These are phyloP conservation scores for Polyploca ridens DNA, from an alignment of 2,888 invertebrate genomes.

Conservation along the genomic window DNA sequence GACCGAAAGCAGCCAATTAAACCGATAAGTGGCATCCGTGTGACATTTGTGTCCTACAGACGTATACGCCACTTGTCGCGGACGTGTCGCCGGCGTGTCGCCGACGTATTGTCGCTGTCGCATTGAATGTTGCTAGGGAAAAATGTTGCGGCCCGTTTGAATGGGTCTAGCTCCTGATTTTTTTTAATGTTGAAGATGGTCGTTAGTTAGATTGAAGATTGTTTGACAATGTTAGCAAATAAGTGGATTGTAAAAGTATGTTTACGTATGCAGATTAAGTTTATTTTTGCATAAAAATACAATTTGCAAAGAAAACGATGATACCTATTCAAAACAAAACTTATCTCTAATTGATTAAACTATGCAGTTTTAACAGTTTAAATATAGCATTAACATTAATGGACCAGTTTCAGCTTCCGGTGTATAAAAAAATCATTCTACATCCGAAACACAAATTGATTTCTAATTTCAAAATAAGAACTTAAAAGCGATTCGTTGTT, in stretches of 20 bases:
- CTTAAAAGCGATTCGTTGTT: conserved; percentile 77
- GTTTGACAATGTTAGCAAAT: conserved; percentile 5
- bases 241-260: neutral
- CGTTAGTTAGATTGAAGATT: conserved; percentile 13
- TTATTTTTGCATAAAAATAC: no score
- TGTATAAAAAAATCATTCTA: conserved; percentile 22
- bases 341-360: no score
- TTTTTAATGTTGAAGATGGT: neutral
- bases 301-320: no score
- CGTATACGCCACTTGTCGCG: conserved; percentile 50
- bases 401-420: neutral
- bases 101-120: conserved; percentile 69
- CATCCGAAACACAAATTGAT: conserved; percentile 65
- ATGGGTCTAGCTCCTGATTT: conserved; percentile 38
- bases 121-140: conserved; percentile 57
- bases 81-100: conserved; percentile 48
- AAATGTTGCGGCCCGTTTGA: conserved; percentile 56
- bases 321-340: no score
- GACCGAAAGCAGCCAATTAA: conserved; percentile 57
- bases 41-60: conserved; percentile 17
- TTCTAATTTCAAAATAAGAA: conserved; percentile 57
- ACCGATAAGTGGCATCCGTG: conserved; percentile 42
- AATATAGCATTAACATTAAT: no score
- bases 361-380: no score
- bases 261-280: no score